Conservation (phyloP, 2,888 invertebrate species). For the Barypeithes pellucidus region DNA sequence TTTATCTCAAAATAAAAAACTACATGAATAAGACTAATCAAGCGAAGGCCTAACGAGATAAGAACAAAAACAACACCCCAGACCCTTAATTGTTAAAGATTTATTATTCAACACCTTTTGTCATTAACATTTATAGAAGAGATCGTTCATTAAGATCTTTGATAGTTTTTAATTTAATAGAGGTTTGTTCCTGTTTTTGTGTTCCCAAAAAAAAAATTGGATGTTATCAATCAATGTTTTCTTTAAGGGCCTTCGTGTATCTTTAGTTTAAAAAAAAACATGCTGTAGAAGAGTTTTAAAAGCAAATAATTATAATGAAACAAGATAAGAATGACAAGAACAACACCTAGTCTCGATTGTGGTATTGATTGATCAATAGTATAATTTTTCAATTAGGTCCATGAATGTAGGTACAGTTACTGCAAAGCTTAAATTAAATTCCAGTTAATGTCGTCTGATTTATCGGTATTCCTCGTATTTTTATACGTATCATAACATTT, state of each 20-base stretch:
- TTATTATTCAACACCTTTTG: slow-evolving; percentile 43
- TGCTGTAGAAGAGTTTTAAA: neutral
- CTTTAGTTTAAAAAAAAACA: neutral
- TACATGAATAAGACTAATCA: slow-evolving; percentile 36
- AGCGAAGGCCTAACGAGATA: slow-evolving; percentile 31
- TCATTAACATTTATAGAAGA: slow-evolving; percentile 23
- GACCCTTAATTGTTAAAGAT: slow-evolving; percentile 41
- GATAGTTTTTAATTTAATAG: slow-evolving; percentile 25
- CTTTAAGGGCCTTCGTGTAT: neutral
- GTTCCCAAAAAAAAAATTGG: neutral
- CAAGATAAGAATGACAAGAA: too few species aligned
- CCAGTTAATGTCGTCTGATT: too few species aligned
- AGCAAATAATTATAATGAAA: too few species aligned
- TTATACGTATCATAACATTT: slow-evolving; percentile 19
- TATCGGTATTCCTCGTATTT: too few species aligned
- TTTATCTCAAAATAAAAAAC: slow-evolving; percentile 27
- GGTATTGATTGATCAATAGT: too few species aligned
- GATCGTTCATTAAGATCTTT: slow-evolving; percentile 22
- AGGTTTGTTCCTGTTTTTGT: slow-evolving; percentile 20
- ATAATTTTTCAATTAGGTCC: too few species aligned
- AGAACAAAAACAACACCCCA: slow-evolving; percentile 29
- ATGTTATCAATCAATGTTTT: slow-evolving; percentile 20
- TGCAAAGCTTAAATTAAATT: too few species aligned
- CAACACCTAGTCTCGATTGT: too few species aligned
- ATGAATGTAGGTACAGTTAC: too few species aligned